phyloP scores from a whole-genome alignment of 2,113 vertebrate species.

The Amphiprion percula region DNA sequence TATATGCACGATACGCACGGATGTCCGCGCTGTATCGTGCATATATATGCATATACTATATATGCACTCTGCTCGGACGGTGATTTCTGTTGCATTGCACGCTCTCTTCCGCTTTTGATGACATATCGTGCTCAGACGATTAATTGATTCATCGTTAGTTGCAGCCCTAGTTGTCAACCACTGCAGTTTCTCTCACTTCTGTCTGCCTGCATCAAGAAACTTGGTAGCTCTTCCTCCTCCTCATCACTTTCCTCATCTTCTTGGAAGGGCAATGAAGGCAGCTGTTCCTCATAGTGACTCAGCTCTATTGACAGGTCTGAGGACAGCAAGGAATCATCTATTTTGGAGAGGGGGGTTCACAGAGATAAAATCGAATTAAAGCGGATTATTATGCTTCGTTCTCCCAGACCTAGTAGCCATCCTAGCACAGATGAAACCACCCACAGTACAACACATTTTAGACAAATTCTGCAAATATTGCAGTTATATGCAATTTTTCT shows the following conservation, averaged over 20 bases:
- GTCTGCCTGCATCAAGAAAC: conserved; percentile 71
- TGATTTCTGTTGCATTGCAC: too few relatives aligned
- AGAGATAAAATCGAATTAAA: conserved; percentile 31
- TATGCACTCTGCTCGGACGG: too few relatives aligned
- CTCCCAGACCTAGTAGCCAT: not conserved
- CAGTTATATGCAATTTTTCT: too few relatives aligned
- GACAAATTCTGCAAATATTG: not conserved
- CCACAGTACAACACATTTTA: not conserved
- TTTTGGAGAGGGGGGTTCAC: not conserved
- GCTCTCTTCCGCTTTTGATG: too few relatives aligned
- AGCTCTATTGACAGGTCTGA: conserved; percentile 83
- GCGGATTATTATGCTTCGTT: not conserved
- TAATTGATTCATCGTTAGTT: too few relatives aligned
- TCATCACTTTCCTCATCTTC: conserved; percentile 73
- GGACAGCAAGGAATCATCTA: conserved; percentile 65
- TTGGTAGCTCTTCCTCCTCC: conserved; percentile 81
- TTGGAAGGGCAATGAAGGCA: conserved; percentile 35
- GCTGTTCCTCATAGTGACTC: conserved; percentile 68
- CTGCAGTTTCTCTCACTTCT: conserved; percentile 66
- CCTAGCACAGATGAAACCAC: not conserved
- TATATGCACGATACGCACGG: too few relatives aligned
- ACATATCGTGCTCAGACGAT: too few relatives aligned
- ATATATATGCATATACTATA: too few relatives aligned
- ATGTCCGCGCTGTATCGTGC: too few relatives aligned
- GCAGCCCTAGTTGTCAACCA: too few relatives aligned